Evolutionary conservation across 2,797 vertebrate species (phyloP), one percentile per base, ranked within the genome.

Genomic region (Sylvilagus floridanus): DNA sequence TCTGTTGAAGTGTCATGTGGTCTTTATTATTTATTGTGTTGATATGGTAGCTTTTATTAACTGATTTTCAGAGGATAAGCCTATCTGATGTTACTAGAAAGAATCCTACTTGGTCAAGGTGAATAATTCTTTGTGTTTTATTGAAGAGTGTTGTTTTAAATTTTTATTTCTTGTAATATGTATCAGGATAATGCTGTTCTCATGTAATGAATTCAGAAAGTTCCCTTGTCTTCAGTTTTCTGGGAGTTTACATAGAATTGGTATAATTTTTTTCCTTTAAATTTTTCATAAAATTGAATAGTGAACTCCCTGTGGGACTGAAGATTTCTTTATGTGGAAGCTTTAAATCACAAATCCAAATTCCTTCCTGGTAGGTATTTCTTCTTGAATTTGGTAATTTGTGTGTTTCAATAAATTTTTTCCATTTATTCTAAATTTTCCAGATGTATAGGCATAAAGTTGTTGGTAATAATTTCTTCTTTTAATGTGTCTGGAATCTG

Each of bases 331-430:
- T 65, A 62, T 68, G 42, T 30, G 24, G 32, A 79, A 4, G 71
- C 62, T 73, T 87, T 94, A n/a, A 90, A 92, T 92, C 84, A 72
- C 9, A 83, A 79, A 84, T 84, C 13, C 17, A 77, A 92, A 52
- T 66, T 24, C 75, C 60, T 72, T 78, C 76, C 71, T 26, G 35
- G 6, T 86, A 72, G 10, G 11, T n/a, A 28, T 68, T 91, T 89
- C 22, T 89, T 84, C 17, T 76, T 92, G 35, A 90, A 47, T 83
- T 83, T 86, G 52, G 24, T 63, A 28, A 14, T 83, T 90, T 90
- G 62, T 60, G 37, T 90, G 95, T 94, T 90, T 71, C 5, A 84
- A 88, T 42, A 24, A 86, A n/a, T 62, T 92, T 94, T 22, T 66
- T 24, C 7, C 35, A 83, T 90, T 93, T 16, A n/a, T 16, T 66